phyloP scores from a whole-genome alignment of 2,888 invertebrate genomes.

The Dioctria linearis region DNA sequence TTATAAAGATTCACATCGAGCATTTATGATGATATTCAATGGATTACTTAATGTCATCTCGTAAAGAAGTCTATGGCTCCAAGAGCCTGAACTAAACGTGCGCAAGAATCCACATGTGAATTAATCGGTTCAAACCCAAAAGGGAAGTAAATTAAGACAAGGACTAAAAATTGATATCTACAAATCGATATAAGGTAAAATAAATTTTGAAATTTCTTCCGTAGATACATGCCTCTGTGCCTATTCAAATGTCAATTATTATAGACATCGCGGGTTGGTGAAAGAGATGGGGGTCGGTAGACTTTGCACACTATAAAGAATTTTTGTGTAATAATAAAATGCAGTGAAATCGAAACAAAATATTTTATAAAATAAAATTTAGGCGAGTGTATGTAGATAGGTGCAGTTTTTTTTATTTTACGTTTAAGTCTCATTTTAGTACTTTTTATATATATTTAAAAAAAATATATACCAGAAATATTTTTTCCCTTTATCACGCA shows the following conservation, averaged over 20 bases:
- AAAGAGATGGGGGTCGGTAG: constrained; percentile 10
- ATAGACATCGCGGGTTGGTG: constrained; percentile 6
- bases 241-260: constrained; percentile 50
- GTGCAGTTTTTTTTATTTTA: neutral
- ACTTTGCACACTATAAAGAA: too few relatives aligned
- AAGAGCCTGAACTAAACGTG: constrained; percentile 5
- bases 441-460: too few relatives aligned
- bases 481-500: too few relatives aligned
- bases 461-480: too few relatives aligned
- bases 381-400: neutral
- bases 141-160: constrained; percentile 53
- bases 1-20: constrained; percentile 17
- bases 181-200: constrained; percentile 50
- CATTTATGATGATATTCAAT: constrained; percentile 56
- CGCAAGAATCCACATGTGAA: constrained; percentile 48
- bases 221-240: neutral
- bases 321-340: too few relatives aligned
- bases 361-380: too few relatives aligned
- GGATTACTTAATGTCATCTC: constrained; percentile 57
- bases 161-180: constrained; percentile 49
- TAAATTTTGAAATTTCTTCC: constrained; percentile 29
- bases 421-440: too few relatives aligned
- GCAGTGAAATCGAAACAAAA: too few relatives aligned
- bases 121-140: constrained; percentile 48
- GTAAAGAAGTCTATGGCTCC: constrained; percentile 27